Percentiles rank a stretch among this genome's conserved stretches.
These are phyloP conservation scores for Leuciscus waleckii DNA, from an alignment of 2,797 vertebrate genomes.

Conservation along the genomic window DNA sequence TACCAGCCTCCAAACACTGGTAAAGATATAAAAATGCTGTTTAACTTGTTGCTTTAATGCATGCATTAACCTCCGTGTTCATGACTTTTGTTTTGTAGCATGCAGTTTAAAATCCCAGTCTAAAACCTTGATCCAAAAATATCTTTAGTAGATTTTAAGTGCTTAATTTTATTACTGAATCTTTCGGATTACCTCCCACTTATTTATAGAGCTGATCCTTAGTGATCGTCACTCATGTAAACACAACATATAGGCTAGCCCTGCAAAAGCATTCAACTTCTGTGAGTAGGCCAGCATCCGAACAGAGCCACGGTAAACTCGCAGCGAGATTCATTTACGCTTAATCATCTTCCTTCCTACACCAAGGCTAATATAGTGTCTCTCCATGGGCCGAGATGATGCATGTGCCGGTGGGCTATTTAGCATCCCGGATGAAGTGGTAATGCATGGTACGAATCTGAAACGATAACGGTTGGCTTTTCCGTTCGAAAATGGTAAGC, in stretches of 20 bases:
- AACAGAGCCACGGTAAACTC: constrained; percentile 8
- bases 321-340: not conserved
- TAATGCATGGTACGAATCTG: constrained; percentile 23
- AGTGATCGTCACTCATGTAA: not conserved
- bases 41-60: not conserved
- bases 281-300: not conserved
- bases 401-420: constrained; percentile 36
- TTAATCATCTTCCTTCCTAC: constrained; percentile 36
- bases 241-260: not conserved
- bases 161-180: not conserved
- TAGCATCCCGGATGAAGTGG: constrained; percentile 24
- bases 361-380: constrained; percentile 34
- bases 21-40: not conserved
- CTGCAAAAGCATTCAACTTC: not conserved
- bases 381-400: constrained; percentile 25
- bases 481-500: constrained; percentile 32
- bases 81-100: not conserved
- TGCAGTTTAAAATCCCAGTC: not conserved
- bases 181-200: not conserved
- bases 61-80: not conserved
- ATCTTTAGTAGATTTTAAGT: not conserved
- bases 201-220: not conserved
- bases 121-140: not conserved
- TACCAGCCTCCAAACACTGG: not conserved
- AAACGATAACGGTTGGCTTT: constrained; percentile 34